These are phyloP conservation scores for Dryoscopus gambensis DNA, from an alignment of 2,113 vertebrate genomes.

Conservation along the genomic window DNA sequence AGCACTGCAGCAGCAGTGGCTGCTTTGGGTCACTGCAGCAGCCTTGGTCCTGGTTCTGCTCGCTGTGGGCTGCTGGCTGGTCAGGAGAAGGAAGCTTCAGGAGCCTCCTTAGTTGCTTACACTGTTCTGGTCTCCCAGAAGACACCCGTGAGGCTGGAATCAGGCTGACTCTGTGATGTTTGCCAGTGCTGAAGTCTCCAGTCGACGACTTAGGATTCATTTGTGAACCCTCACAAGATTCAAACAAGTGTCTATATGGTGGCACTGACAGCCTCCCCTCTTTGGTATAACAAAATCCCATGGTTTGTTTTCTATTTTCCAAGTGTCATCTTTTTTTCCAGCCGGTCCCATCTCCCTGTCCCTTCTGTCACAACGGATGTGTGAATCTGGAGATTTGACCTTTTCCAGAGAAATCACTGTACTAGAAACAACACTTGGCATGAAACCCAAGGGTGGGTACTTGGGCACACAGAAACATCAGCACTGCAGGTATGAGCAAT, in stretches of 20 bases:
- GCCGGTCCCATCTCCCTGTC: not conserved
- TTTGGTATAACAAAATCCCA: not conserved
- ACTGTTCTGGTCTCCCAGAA: not conserved
- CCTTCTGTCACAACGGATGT: fast-evolving
- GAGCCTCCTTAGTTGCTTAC: not conserved
- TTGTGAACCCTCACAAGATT: not conserved
- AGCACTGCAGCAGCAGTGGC: not conserved
- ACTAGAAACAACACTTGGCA: not conserved
- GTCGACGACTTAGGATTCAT: not conserved
- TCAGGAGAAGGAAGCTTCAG: not conserved
- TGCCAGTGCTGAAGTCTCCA: not conserved
- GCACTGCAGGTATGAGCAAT: not conserved
- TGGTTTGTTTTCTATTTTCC: not conserved
- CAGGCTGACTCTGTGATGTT: not conserved
- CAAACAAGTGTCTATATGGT: fast-evolving
- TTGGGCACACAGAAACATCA: not conserved
- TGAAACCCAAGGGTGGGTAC: too few relatives aligned
- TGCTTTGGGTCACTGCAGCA: not conserved
- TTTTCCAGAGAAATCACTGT: not conserved
- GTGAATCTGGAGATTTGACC: not conserved
- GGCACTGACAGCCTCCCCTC: too few relatives aligned
- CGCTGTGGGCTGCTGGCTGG: fast-evolving
- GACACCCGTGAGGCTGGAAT: not conserved
- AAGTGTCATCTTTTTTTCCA: not conserved
- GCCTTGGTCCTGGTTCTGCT: not conserved